A percentile compares a stretch with the other conserved stretches of the same genome.
phyloP scores from a whole-genome alignment of 2,888 invertebrate species.

The Geophilus truncorum region DNA sequence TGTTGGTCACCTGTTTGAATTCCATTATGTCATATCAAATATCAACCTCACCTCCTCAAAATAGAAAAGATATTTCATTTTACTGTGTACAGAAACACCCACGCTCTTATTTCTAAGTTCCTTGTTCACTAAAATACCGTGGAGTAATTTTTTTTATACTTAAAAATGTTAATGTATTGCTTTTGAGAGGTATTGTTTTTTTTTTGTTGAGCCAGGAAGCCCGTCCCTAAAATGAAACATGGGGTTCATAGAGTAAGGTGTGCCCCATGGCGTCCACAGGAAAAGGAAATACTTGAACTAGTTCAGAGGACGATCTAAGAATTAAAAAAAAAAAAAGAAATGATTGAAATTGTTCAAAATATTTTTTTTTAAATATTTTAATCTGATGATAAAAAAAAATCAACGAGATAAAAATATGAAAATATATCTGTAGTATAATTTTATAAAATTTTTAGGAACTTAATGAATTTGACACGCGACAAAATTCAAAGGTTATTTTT shows the following conservation, averaged over 20 bases:
- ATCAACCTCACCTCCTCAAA: too few relatives aligned
- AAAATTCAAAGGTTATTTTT: too few relatives aligned
- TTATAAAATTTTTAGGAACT: too few relatives aligned
- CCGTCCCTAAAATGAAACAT: constrained; percentile 2
- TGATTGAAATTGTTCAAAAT: background rate
- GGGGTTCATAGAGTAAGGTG: constrained; percentile 14
- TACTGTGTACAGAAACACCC: too few relatives aligned
- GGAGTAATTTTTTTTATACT: background rate
- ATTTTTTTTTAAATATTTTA: too few relatives aligned
- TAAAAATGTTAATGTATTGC: background rate
- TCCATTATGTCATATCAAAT: background rate
- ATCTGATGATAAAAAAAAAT: too few relatives aligned
- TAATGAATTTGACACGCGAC: too few relatives aligned
- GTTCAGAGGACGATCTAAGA: constrained; percentile 8
- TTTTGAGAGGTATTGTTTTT: background rate
- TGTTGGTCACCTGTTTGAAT: background rate
- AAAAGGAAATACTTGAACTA: background rate
- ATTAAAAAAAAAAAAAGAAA: background rate
- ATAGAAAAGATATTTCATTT: too few relatives aligned
- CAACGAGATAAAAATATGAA: too few relatives aligned
- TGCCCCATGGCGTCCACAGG: background rate
- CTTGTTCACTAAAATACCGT: background rate
- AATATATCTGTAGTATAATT: too few relatives aligned
- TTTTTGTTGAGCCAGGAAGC: background rate
- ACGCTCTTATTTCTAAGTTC: too few relatives aligned